Evolutionary conservation across 2,888 invertebrate species (phyloP).

Genomic region (Neuroscelio doddi): DNA sequence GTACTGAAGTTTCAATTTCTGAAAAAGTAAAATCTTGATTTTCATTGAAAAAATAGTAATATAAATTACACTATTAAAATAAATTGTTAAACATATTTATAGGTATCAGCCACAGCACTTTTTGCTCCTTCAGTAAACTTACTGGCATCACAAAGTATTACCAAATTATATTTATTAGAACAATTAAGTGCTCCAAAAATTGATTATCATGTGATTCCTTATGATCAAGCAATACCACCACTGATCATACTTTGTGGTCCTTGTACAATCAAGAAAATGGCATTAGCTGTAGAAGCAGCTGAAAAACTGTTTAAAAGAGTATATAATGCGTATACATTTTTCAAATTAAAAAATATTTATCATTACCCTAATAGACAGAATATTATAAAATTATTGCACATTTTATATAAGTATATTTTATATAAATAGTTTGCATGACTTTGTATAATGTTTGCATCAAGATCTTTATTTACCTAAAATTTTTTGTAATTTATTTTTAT

Average conservation of each 20-base stretch:
- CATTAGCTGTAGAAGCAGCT: conserved; percentile 59
- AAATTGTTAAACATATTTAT: conserved; percentile 3
- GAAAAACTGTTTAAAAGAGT: conserved; percentile 53
- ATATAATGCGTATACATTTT: too few species aligned
- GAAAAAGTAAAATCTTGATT: conserved; percentile 55
- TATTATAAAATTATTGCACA: too few species aligned
- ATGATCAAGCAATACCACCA: conserved; percentile 64
- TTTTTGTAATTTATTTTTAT: too few species aligned
- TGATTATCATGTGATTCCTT: conserved; percentile 63
- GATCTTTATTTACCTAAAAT: too few species aligned
- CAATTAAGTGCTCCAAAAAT: conserved; percentile 65
- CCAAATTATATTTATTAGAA: conserved; percentile 63
- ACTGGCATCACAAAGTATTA: conserved; percentile 58
- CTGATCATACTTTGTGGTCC: conserved; percentile 71
- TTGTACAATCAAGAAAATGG: conserved; percentile 63
- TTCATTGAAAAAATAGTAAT: conserved; percentile 6
- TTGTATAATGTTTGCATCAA: too few species aligned
- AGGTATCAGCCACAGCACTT: conserved; percentile 60
- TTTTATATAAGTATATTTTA: too few species aligned
- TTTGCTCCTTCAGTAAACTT: conserved; percentile 61
- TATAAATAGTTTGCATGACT: too few species aligned
- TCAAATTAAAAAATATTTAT: too few species aligned
- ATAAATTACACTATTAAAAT: conserved; percentile 5
- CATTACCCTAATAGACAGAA: too few species aligned
- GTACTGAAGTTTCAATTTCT: conserved; percentile 57